Conservation (phyloP, 2,888 invertebrate genomes). For the Myathropa florea region DNA sequence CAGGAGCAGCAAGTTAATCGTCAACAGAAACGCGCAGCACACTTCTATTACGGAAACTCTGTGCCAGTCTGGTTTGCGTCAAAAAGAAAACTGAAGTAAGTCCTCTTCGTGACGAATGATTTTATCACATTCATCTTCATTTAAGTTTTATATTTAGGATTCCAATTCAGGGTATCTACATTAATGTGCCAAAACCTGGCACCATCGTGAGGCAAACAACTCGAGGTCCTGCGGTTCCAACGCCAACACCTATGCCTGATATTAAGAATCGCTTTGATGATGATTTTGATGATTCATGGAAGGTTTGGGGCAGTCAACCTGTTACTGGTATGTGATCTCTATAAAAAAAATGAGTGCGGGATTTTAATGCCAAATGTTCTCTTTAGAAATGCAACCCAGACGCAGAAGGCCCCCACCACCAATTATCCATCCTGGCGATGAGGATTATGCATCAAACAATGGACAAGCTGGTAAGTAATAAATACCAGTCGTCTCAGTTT, state of each 20-base stretch:
- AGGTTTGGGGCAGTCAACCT: background rate
- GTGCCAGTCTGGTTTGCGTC: too few relatives aligned
- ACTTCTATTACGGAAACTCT: too few relatives aligned
- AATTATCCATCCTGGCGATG: constrained; percentile 72
- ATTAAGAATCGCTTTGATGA: background rate
- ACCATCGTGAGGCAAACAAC: too few relatives aligned
- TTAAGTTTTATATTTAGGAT: constrained; percentile 45
- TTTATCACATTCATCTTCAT: background rate
- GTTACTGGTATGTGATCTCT: background rate
- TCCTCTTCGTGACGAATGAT: background rate
- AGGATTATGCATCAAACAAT: constrained; percentile 24
- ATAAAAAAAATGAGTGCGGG: background rate
- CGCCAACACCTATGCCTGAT: background rate
- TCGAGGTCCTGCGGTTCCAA: too few relatives aligned
- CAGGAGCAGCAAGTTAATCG: constrained; percentile 36
- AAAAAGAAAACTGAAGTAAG: too few relatives aligned
- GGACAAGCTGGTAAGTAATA: background rate
- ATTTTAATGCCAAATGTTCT: background rate
- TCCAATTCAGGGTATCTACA: constrained; percentile 61
- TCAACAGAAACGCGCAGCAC: background rate
- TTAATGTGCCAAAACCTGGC: constrained; percentile 37
- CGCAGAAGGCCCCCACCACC: constrained; percentile 58
- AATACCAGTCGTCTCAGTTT: background rate
- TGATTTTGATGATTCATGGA: background rate
- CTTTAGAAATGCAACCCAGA: background rate